Base-by-base conservation (phyloP, 1,140 invertebrate genomes). In the Capitella teleta region DNA sequence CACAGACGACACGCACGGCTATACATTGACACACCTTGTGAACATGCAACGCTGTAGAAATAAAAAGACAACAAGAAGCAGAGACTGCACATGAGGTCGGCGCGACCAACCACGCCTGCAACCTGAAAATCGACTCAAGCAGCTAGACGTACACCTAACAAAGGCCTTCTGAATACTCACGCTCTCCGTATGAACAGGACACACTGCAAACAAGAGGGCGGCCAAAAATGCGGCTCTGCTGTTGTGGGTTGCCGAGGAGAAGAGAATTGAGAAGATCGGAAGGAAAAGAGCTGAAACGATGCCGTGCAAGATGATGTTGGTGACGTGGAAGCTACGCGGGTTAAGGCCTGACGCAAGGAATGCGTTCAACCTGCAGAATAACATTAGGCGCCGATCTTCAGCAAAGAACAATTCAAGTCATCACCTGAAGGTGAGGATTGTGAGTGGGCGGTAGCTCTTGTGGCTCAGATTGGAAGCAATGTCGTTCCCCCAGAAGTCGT, bases 401-500 rank as follows among this genome's bases (percentile, higher is more conserved):
- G 38, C 25, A 34, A 19, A 40, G 2, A 37, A 6, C 21, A 37
- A 37, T 37, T 37, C 6, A 37, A 3, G 6, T 37, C n/a, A 37
- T 61, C 50, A 81, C 61, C 90, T 79, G 75, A 94, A 96, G 1
- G 87, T 85, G 24, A 94, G 79, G 24, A 91, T 87, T 58, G 86
- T 89, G 47, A 96, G 75, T 1, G 92, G 92, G 34, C 92, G 78
- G 74, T 94, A 96, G 3, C 90, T 94, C 60, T 93, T 93, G 76
- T 97, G 92, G 41, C 70, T 73, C 16, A 41, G 55, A 19, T 87
- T 86, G 81, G 92, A 91, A 61, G 87, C 81, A 80, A 96, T 94
- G 44, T 87, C 85, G 52, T 87, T 92, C 48, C 91, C 91, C 91
- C 91, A 96, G 66, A 95, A 96, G 72, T 95, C 91, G 72, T 94